Percentiles rank a stretch among this genome's conserved stretches.
These are phyloP conservation scores for Ips nitidus DNA, from an alignment of 1,140 invertebrate species.

Conservation along the genomic window DNA sequence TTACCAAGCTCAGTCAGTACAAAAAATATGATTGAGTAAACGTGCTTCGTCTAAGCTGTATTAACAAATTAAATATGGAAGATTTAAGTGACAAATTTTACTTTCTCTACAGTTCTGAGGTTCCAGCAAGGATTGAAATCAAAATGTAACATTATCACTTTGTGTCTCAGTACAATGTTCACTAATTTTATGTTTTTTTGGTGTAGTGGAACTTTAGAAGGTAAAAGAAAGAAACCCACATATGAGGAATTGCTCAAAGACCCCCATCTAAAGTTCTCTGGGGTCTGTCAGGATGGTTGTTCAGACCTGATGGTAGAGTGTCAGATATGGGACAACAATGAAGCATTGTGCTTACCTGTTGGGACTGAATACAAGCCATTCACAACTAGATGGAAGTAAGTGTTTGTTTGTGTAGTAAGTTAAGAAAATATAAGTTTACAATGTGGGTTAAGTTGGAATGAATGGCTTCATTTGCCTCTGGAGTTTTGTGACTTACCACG, in stretches of 20 bases:
- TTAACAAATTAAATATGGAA: constrained; percentile 35
- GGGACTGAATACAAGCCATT: constrained; percentile 93
- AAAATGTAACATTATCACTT: constrained; percentile 74
- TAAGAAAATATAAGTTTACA: not conserved
- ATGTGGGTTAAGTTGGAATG: constrained; percentile 82
- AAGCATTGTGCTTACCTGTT: constrained; percentile 83
- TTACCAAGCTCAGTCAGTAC: too few species aligned
- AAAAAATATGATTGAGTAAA: too few species aligned
- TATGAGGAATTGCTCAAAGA: constrained; percentile 86
- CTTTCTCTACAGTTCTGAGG: constrained; percentile 88
- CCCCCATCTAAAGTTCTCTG: constrained; percentile 89
- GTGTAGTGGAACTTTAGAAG: constrained; percentile 90
- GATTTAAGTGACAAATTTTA: constrained; percentile 68
- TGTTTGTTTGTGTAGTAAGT: constrained; percentile 20
- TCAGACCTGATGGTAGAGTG: constrained; percentile 87
- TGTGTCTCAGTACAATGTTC: not conserved
- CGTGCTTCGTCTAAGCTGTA: too few species aligned
- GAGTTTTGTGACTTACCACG: constrained; percentile 90
- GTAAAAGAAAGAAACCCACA: constrained; percentile 79
- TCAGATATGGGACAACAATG: constrained; percentile 83
- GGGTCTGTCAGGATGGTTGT: constrained; percentile 76
- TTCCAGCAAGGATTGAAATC: constrained; percentile 84
- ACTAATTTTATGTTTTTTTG: constrained; percentile 1
- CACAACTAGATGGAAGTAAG: constrained; percentile 87
- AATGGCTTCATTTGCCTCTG: constrained; percentile 93